Evolutionary conservation across 2,888 invertebrate genomes (phyloP).

Genomic region (Hirtodrosophila histrioides): DNA sequence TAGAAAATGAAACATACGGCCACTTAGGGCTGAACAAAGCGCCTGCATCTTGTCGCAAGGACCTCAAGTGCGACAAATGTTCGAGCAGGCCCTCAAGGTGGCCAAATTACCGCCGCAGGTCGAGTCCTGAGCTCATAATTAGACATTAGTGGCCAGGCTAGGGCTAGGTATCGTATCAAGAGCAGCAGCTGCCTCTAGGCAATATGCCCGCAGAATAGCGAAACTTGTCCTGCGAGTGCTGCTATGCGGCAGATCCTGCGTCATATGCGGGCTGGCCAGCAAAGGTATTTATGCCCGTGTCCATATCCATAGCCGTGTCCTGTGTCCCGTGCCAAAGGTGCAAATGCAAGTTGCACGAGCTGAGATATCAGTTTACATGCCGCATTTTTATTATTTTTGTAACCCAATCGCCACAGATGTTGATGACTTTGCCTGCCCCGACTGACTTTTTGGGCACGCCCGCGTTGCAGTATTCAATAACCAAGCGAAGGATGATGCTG

Average conservation of each 20-base stretch:
- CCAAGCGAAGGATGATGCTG: constrained; percentile 45
- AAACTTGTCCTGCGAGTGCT: constrained; percentile 37
- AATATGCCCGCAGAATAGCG: constrained; percentile 61
- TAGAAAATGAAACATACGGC: constrained; percentile 52
- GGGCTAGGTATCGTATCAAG: constrained; percentile 10
- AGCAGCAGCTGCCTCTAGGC: constrained; percentile 41
- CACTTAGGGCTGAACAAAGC: constrained; percentile 61
- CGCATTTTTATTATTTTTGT: constrained; percentile 42
- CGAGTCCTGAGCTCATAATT: constrained; percentile 48
- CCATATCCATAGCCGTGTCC: constrained; percentile 10
- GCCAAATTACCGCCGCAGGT: constrained; percentile 76
- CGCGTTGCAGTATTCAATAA: constrained; percentile 56
- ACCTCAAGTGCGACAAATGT: constrained; percentile 43
- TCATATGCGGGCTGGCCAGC: constrained; percentile 62
- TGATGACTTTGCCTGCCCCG: constrained; percentile 53
- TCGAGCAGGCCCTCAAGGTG: constrained; percentile 65
- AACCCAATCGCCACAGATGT: constrained; percentile 73
- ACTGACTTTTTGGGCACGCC: constrained; percentile 63
- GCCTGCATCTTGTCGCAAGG: constrained; percentile 58
- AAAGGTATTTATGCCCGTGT: constrained; percentile 48
- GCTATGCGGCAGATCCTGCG: constrained; percentile 42
- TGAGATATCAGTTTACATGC: constrained; percentile 67
- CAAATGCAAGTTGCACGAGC: constrained; percentile 61
- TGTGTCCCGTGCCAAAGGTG: constrained; percentile 73
- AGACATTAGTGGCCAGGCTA: constrained; percentile 30